These are phyloP conservation scores for Pristionchus arcanus DNA, from an alignment of 2,888 invertebrate species.

Conservation along the genomic window DNA sequence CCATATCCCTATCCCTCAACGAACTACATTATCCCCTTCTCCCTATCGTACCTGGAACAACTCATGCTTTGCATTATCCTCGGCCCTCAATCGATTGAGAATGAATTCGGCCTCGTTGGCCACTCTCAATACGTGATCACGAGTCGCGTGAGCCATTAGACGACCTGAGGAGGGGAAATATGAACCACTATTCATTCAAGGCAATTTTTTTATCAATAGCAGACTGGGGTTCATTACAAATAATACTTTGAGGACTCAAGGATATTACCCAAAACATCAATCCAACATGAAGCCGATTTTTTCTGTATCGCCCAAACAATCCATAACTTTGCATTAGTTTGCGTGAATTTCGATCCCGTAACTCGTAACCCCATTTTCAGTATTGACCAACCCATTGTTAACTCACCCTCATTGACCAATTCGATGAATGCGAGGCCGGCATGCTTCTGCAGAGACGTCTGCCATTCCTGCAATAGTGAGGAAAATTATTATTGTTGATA, in stretches of 20 bases:
- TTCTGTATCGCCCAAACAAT: too few species aligned
- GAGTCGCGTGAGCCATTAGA: constrained; percentile 96
- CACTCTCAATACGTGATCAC: constrained; percentile 98
- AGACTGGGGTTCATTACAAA: too few species aligned
- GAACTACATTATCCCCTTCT: not conserved
- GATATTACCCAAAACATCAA: too few species aligned
- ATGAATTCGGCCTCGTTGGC: constrained; percentile 99
- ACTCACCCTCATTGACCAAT: constrained; percentile 94
- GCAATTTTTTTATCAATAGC: too few species aligned
- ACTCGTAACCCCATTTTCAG: not conserved
- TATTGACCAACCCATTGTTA: not conserved
- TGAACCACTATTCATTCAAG: too few species aligned
- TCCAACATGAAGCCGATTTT: too few species aligned
- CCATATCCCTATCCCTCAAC: not conserved
- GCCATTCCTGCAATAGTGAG: constrained; percentile 89
- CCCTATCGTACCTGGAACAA: constrained; percentile 84
- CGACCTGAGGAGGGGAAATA: constrained; percentile 80
- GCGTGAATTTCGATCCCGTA: too few species aligned
- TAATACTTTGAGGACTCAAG: too few species aligned
- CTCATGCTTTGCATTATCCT: constrained; percentile 98
- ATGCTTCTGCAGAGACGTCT: constrained; percentile 99
- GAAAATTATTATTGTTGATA: too few species aligned
- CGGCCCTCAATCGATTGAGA: constrained; percentile 96
- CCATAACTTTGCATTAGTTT: too few species aligned
- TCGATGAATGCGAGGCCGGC: constrained; percentile 99